Conservation (phyloP, 2,113 vertebrate species). For the Pandion haliaetus region DNA sequence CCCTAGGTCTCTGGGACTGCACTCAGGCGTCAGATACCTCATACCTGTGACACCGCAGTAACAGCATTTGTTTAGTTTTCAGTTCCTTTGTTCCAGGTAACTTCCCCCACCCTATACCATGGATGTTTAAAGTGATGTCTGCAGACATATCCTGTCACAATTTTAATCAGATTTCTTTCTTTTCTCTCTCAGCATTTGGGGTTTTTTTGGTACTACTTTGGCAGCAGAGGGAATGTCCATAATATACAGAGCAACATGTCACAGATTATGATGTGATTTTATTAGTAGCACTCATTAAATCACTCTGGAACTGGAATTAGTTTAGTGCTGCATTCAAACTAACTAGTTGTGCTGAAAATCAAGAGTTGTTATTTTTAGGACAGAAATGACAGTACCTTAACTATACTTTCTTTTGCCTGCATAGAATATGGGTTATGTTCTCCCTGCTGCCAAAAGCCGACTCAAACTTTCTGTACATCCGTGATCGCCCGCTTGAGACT, state of each 20-base stretch:
- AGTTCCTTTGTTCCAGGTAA: neutral
- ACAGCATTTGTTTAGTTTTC: neutral
- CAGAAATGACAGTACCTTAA: neutral
- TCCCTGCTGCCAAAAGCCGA: neutral
- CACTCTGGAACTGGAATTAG: neutral
- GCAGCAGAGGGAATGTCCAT: neutral
- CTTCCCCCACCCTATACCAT: too few relatives aligned
- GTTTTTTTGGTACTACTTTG: neutral
- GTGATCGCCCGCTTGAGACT: neutral
- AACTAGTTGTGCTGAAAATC: neutral
- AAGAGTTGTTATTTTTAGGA: neutral
- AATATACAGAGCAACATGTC: fast-evolving
- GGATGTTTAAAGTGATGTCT: neutral
- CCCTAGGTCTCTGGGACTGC: neutral
- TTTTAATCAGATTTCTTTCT: neutral
- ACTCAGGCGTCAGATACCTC: neutral
- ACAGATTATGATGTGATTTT: neutral
- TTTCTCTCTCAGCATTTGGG: neutral
- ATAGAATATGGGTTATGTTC: neutral
- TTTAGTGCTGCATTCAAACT: neutral
- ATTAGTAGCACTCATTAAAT: neutral
- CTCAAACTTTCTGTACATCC: neutral
- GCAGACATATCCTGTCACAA: neutral
- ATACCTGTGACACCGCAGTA: neutral
- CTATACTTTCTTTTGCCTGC: neutral